Evolutionary conservation across 2,888 invertebrate species (phyloP).

Genomic region (Acrobasis suavella): DNA sequence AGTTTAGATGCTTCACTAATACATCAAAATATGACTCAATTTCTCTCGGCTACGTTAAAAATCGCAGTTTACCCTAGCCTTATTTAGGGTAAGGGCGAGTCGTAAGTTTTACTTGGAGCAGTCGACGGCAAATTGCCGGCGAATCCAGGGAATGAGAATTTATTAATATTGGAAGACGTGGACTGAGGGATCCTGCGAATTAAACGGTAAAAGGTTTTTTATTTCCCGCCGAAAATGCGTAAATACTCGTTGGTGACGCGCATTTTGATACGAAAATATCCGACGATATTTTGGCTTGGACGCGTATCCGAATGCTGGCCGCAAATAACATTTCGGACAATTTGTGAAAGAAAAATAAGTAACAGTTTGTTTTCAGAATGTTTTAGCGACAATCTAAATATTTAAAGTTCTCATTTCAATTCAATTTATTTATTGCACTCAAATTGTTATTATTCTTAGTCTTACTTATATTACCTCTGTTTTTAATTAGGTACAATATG

Average conservation of each 20-base stretch:
- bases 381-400: background rate
- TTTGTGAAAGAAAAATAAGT: conserved; percentile 18
- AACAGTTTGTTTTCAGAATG: background rate
- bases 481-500: too few relatives aligned
- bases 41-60: conserved; percentile 53
- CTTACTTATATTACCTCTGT: too few relatives aligned
- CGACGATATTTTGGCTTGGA: conserved; percentile 10
- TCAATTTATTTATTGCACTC: too few relatives aligned
- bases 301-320: conserved; percentile 13
- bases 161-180: conserved; percentile 76
- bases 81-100: conserved; percentile 68
- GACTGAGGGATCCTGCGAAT: conserved; percentile 56
- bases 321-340: conserved; percentile 12
- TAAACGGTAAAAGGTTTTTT: conserved; percentile 67
- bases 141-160: conserved; percentile 78
- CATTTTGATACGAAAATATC: conserved; percentile 29
- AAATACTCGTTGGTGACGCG: conserved; percentile 37
- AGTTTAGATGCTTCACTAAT: background rate
- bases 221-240: conserved; percentile 41
- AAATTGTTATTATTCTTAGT: too few relatives aligned
- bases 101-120: conserved; percentile 73
- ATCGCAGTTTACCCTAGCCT: conserved; percentile 47
- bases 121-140: conserved; percentile 75
- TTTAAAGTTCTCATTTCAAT: background rate
- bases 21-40: conserved; percentile 56